Evolutionary conservation across 2,888 invertebrate genomes (phyloP).

Genomic region (Platerodrilus igneus): DNA sequence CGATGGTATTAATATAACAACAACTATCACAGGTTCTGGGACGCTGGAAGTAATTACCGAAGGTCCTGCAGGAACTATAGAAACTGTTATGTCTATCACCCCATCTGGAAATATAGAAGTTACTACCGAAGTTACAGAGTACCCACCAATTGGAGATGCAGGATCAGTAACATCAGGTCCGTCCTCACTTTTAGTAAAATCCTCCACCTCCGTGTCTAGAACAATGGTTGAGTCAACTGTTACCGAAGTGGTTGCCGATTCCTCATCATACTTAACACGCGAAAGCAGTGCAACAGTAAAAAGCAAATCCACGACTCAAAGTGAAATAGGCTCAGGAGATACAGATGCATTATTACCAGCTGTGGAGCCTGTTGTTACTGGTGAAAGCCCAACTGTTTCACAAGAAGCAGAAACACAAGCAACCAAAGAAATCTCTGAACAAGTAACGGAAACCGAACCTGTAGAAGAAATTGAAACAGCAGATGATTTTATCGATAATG

Average conservation of each 20-base stretch:
- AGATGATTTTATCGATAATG: not conserved
- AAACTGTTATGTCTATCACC: slow-evolving; percentile 40
- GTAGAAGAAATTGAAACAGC: not conserved
- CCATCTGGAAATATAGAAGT: slow-evolving; percentile 44
- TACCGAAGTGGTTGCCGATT: slow-evolving; percentile 3
- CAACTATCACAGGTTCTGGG: slow-evolving; percentile 41
- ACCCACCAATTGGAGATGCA: no score
- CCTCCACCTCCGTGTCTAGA: no score
- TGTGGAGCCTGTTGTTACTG: not conserved
- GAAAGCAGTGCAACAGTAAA: no score
- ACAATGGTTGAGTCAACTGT: not conserved
- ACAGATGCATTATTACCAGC: not conserved
- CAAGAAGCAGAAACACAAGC: not conserved
- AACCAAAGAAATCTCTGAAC: not conserved
- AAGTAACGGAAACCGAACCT: slow-evolving; percentile 1
- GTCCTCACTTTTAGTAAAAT: no score
- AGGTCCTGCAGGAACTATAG: slow-evolving; percentile 43
- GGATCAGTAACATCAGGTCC: no score
- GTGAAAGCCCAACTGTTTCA: not conserved
- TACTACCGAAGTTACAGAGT: slow-evolving; percentile 34
- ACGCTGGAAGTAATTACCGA: slow-evolving; percentile 43
- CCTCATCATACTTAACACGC: no score
- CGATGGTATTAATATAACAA: slow-evolving; percentile 38
- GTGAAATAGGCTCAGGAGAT: not conserved
- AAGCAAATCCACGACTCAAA: no score